phyloP scores from a whole-genome alignment of 2,888 invertebrate species.

The Abrostola triplasia region DNA sequence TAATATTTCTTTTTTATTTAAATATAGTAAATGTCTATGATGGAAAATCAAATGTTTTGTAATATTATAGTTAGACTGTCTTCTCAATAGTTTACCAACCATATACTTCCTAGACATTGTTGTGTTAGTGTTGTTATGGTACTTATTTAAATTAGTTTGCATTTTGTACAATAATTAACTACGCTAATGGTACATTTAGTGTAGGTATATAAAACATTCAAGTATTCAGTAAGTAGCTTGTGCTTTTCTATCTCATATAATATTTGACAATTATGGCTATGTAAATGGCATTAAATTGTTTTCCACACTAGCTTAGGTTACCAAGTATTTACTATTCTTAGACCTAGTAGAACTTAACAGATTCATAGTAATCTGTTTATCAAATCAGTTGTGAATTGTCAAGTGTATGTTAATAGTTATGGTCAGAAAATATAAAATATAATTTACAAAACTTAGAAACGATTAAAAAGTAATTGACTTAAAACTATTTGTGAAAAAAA shows the following conservation, averaged over 20 bases:
- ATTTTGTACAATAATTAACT: constrained; percentile 16
- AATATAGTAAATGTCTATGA: constrained; percentile 27
- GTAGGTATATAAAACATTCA: constrained; percentile 15
- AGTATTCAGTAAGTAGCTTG: constrained; percentile 19
- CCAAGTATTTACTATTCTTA: constrained; percentile 13
- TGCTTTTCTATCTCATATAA: constrained; percentile 18
- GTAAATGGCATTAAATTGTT: constrained; percentile 21
- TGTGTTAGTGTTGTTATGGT: constrained; percentile 13
- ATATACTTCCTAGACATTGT: constrained; percentile 8
- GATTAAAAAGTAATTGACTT: too few relatives aligned
- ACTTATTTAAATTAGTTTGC: constrained; percentile 19
- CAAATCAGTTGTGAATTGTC: too few relatives aligned
- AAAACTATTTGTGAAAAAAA: too few relatives aligned
- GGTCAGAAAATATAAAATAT: constrained; percentile 1
- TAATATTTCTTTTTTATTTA: constrained; percentile 29
- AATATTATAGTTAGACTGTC: constrained; percentile 9
- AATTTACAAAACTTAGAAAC: neutral
- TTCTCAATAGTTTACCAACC: constrained; percentile 3
- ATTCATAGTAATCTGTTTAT: neutral
- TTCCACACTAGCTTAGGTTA: constrained; percentile 11
- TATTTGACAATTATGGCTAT: constrained; percentile 13
- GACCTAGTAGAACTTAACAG: constrained; percentile 3
- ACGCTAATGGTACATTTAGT: constrained; percentile 11
- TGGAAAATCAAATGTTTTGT: constrained; percentile 16
- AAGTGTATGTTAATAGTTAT: too few relatives aligned